Evolutionary conservation across 2,797 vertebrate genomes (phyloP).

Genomic region (Enteromius unitaeniatus): DNA sequence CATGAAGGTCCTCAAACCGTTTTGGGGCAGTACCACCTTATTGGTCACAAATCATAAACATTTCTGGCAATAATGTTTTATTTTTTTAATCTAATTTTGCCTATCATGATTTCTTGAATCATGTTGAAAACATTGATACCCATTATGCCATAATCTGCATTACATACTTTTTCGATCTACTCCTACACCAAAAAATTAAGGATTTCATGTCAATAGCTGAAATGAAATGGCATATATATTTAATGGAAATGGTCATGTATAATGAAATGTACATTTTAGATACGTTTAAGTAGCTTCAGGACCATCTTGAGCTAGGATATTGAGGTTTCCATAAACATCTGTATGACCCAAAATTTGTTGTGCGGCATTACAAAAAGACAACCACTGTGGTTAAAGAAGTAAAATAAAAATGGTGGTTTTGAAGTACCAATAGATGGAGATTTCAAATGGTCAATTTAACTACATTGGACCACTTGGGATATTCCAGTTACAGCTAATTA

Average conservation of each 20-base stretch:
- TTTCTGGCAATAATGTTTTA: too few relatives aligned
- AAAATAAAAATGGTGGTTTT: not conserved
- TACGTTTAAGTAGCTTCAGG: not conserved
- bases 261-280: not conserved
- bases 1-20: not conserved
- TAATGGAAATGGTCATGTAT: not conserved
- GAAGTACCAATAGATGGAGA: not conserved
- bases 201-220: not conserved
- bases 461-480: not conserved
- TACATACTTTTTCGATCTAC: not conserved
- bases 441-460: not conserved
- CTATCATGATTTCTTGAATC: not conserved
- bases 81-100: not conserved
- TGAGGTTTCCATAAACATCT: not conserved
- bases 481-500: not conserved
- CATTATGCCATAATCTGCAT: not conserved
- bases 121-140: not conserved
- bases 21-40: not conserved
- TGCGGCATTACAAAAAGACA: not conserved
- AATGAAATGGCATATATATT: not conserved
- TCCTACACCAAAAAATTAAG: not conserved
- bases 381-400: not conserved
- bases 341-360: too few relatives aligned
- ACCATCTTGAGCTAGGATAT: too few relatives aligned
- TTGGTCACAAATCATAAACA: not conserved